A percentile compares a stretch with the other conserved stretches of the same genome.
phyloP scores from a whole-genome alignment of 2,113 vertebrate species.

The Caranx ignobilis region DNA sequence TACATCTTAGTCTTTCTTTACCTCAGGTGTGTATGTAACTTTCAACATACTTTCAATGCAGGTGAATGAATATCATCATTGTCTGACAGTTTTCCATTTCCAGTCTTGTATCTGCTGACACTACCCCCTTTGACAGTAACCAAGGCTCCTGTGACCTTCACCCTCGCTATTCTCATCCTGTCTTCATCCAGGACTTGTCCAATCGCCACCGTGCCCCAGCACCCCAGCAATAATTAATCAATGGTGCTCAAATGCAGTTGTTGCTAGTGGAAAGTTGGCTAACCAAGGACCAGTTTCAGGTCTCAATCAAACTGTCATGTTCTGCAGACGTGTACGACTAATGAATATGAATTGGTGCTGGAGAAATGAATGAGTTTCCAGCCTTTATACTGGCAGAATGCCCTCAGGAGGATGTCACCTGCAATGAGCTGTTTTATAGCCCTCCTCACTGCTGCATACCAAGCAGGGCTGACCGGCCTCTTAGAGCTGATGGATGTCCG shows the following conservation, averaged over 20 bases:
- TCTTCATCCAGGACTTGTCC: constrained; percentile 8
- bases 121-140: background rate
- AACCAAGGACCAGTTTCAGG: constrained; percentile 41
- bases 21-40: no score
- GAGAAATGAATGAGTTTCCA: constrained; percentile 63
- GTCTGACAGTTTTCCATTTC: background rate
- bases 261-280: constrained; percentile 47
- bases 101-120: background rate
- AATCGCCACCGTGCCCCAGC: constrained; percentile 3
- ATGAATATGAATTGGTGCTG: constrained; percentile 72
- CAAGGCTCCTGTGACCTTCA: background rate
- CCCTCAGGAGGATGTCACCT: constrained; percentile 70
- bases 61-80: background rate
- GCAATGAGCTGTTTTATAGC: constrained; percentile 72
- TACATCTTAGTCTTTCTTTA: no score
- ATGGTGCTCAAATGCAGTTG: constrained; percentile 22
- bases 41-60: no score
- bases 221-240: constrained; percentile 45
- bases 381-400: constrained; percentile 64
- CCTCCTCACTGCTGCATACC: constrained; percentile 53
- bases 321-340: constrained; percentile 54
- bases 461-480: constrained; percentile 37
- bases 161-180: background rate
- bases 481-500: constrained; percentile 38
- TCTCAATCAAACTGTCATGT: constrained; percentile 70